These are phyloP conservation scores for Micromys minutus DNA, from an alignment of 2,113 vertebrate genomes.

Conservation along the genomic window DNA sequence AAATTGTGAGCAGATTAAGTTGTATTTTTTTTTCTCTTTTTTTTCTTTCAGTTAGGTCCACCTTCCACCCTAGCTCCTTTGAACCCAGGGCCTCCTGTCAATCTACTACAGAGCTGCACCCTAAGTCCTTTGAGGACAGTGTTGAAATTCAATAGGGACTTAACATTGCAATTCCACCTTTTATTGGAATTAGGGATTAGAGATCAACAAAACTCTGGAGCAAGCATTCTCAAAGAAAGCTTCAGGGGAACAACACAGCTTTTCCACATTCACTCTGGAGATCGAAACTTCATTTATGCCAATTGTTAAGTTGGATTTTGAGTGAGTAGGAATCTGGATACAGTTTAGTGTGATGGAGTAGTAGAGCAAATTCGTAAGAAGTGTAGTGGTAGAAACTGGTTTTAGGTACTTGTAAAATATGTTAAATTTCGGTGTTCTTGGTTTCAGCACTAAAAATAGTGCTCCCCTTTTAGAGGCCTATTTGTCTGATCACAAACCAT, in stretches of 20 bases:
- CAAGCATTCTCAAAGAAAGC: constrained; percentile 42
- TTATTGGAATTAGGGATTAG: constrained; percentile 46
- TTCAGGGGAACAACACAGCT: background rate
- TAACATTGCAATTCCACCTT: constrained; percentile 44
- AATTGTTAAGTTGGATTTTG: constrained; percentile 29
- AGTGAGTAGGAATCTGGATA: background rate
- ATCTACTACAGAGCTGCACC: background rate
- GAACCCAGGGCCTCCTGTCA: background rate
- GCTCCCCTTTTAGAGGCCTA: constrained; percentile 2
- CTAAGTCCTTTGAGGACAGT: background rate
- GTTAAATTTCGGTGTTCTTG: background rate
- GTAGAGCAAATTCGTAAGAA: constrained; percentile 13
- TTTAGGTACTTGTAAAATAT: constrained; percentile 13
- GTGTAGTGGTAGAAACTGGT: constrained; percentile 11
- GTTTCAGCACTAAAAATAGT: background rate
- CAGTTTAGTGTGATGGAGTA: constrained; percentile 6
- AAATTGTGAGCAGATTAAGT: constrained; percentile 36
- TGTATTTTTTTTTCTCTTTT: constrained; percentile 20
- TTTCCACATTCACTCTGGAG: constrained; percentile 50
- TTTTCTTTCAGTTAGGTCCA: background rate
- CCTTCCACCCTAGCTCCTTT: background rate
- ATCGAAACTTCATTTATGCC: constrained; percentile 20
- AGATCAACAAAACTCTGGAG: constrained; percentile 54
- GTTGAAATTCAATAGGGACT: constrained; percentile 64
- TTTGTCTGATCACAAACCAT: constrained; percentile 9